These are phyloP conservation scores for Cossypha polioptera DNA, from an alignment of 2,797 vertebrate genomes.

Conservation along the genomic window DNA sequence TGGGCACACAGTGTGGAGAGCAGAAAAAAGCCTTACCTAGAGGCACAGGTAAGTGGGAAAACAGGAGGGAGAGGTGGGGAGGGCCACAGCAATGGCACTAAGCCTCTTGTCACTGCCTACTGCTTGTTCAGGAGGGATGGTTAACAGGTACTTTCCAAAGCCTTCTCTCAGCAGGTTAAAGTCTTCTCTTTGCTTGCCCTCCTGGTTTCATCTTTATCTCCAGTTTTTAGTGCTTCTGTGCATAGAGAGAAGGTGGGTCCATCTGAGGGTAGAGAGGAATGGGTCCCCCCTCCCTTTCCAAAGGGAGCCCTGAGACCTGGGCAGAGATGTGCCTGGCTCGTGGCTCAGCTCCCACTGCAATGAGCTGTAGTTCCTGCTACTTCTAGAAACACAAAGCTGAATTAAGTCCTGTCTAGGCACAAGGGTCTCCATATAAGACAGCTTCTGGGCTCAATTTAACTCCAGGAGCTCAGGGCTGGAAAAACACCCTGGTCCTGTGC, in stretches of 20 bases:
- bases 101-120: neutral
- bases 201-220: neutral
- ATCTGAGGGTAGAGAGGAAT: neutral
- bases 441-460: neutral
- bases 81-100: neutral
- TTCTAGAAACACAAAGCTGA: neutral
- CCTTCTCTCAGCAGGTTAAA: neutral
- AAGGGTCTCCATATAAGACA: neutral
- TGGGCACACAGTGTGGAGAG: fast-evolving
- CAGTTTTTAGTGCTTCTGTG: neutral
- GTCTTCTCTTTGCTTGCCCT: neutral
- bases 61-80: neutral
- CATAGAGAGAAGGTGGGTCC: neutral
- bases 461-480: neutral
- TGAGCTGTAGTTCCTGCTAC: neutral
- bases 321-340: fast-evolving
- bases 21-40: neutral
- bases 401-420: fast-evolving
- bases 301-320: neutral
- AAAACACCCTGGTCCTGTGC: neutral
- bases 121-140: neutral
- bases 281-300: neutral
- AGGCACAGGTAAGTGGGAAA: neutral
- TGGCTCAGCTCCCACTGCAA: neutral
- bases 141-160: neutral